These are phyloP conservation scores for Aptenodytes patagonicus DNA, from an alignment of 2,113 vertebrate genomes.

Conservation along the genomic window DNA sequence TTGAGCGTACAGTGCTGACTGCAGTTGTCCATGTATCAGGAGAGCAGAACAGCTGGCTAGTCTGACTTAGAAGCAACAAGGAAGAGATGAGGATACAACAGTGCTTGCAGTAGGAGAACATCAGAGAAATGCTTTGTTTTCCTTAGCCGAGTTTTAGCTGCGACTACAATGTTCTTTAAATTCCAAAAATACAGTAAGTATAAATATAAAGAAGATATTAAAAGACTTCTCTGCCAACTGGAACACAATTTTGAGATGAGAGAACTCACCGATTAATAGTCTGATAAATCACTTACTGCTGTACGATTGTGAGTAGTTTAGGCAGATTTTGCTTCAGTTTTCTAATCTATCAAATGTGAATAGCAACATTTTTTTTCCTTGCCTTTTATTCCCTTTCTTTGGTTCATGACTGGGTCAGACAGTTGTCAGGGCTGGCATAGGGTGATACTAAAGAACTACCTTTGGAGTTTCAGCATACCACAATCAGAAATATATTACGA, in stretches of 20 bases:
- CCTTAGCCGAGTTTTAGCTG: rapidly evolving
- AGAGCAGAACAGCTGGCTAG: not conserved
- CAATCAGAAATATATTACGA: not conserved
- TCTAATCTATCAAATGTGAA: not conserved
- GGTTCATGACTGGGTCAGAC: not conserved
- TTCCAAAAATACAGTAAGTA: not conserved
- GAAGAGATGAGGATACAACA: not conserved
- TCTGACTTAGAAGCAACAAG: not conserved
- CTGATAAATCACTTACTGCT: not conserved
- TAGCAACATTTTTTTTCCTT: not conserved
- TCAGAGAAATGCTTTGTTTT: not conserved
- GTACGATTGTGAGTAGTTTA: not conserved
- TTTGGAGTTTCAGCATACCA: not conserved
- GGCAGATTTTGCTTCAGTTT: not conserved
- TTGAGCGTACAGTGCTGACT: not conserved
- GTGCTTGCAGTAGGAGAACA: not conserved
- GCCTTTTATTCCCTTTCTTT: not conserved
- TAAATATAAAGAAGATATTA: not conserved
- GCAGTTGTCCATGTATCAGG: not conserved
- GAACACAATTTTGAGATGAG: not conserved
- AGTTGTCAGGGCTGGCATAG: rapidly evolving
- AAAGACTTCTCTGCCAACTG: not conserved
- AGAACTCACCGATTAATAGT: not conserved
- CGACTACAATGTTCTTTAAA: not conserved
- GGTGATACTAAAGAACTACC: not conserved